phyloP scores from a whole-genome alignment of 2,113 vertebrate genomes.

The Gallinago media region DNA sequence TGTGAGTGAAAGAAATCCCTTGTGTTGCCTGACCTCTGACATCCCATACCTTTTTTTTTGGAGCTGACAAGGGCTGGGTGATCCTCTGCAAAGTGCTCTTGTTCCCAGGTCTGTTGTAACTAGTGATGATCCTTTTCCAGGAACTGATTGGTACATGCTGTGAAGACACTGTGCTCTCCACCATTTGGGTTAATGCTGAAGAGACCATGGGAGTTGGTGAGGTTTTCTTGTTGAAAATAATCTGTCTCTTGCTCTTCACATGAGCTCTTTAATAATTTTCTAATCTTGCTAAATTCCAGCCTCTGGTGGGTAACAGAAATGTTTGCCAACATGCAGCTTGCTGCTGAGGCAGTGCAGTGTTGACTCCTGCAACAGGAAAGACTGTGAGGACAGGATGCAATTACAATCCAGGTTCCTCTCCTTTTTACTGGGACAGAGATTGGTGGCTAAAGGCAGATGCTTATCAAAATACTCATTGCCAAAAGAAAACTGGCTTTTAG shows the following conservation, averaged over 20 bases:
- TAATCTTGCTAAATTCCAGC: background rate
- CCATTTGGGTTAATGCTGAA: background rate
- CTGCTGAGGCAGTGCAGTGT: background rate
- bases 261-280: background rate
- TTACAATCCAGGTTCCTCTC: background rate
- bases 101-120: background rate
- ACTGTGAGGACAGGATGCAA: background rate
- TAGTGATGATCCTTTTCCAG: background rate
- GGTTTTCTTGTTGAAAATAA: background rate
- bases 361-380: background rate
- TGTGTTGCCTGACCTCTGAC: background rate
- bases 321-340: background rate
- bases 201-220: background rate
- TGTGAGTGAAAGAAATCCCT: background rate
- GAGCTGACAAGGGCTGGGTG: background rate
- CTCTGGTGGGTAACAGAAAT: background rate
- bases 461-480: background rate
- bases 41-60: background rate
- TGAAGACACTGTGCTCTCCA: background rate
- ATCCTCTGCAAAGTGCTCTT: background rate
- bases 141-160: background rate
- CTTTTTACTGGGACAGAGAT: background rate
- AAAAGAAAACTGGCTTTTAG: background rate
- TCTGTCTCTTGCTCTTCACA: background rate
- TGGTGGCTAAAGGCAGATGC: background rate